Conservation (phyloP, 2,888 invertebrate species). For the Tineola bisselliella region DNA sequence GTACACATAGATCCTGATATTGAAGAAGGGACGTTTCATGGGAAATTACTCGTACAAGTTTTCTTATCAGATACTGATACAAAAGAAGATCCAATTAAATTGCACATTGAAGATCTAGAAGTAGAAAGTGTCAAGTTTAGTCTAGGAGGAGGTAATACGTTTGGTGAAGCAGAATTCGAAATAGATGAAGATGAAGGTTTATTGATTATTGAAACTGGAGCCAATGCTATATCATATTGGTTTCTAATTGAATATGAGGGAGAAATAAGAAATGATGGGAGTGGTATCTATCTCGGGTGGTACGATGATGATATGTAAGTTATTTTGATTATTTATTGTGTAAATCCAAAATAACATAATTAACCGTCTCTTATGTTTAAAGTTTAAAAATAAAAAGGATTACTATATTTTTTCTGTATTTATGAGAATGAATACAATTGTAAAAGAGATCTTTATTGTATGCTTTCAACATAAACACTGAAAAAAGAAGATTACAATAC, state of each 20-base stretch:
- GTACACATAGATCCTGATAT: slow-evolving; percentile 29
- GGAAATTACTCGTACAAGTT: slow-evolving; percentile 26
- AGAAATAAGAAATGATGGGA: slow-evolving; percentile 21
- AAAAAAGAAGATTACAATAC: too few species aligned
- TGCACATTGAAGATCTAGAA: slow-evolving; percentile 27
- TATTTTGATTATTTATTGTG: slow-evolving; percentile 9
- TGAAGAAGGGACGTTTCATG: slow-evolving; percentile 27
- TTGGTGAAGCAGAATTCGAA: slow-evolving; percentile 19
- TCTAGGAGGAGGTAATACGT: slow-evolving; percentile 22
- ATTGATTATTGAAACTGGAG: slow-evolving; percentile 29
- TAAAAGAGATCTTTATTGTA: too few species aligned
- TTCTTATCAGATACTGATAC: slow-evolving; percentile 23
- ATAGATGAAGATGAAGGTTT: slow-evolving; percentile 25
- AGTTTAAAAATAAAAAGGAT: too few species aligned
- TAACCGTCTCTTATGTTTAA: too few species aligned
- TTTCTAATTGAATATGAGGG: slow-evolving; percentile 34
- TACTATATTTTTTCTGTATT: too few species aligned
- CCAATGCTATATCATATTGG: slow-evolving; percentile 23
- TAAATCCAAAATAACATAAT: neutral
- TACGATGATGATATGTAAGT: slow-evolving; percentile 30
- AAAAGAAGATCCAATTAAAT: slow-evolving; percentile 27
- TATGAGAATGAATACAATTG: too few species aligned
- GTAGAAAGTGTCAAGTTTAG: slow-evolving; percentile 27
- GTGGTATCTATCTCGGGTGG: slow-evolving; percentile 29
- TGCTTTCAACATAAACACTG: too few species aligned